phyloP scores from a whole-genome alignment of 1,140 invertebrate species.

The Ptiloglossa arizonensis region DNA sequence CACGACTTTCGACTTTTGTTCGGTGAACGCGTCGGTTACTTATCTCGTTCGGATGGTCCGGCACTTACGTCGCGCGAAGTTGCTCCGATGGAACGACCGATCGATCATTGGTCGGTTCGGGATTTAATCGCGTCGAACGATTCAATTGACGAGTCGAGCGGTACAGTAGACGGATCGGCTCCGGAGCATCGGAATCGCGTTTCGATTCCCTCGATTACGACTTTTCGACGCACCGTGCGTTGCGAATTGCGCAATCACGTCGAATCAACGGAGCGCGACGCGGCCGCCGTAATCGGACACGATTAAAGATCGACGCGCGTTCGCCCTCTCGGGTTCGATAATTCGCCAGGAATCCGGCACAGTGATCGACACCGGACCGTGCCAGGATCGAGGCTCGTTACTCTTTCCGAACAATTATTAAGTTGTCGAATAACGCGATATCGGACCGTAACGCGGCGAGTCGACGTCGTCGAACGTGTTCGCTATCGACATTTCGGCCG shows the following conservation, averaged over 20 bases:
- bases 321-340: neutral
- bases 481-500: too few species aligned
- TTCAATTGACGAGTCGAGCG: constrained; percentile 31
- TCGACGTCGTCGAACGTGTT: too few species aligned
- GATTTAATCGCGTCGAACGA: constrained; percentile 42
- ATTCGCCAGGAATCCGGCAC: neutral
- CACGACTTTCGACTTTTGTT: too few species aligned
- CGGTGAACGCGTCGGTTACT: neutral
- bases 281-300: neutral
- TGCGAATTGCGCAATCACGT: constrained; percentile 23
- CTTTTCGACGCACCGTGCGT: constrained; percentile 22
- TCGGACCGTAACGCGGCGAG: too few species aligned
- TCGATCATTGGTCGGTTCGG: constrained; percentile 19
- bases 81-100: too few species aligned
- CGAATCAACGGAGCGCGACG: constrained; percentile 17
- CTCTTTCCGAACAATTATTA: neutral
- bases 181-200: constrained; percentile 19
- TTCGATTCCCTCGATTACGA: constrained; percentile 24
- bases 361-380: neutral
- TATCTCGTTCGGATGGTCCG: neutral
- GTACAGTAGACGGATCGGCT: constrained; percentile 3
- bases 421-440: too few species aligned
- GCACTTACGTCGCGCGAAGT: neutral
- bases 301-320: constrained; percentile 39
- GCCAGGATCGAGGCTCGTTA: constrained; percentile 1